These are phyloP conservation scores for Drusus annulatus DNA, from an alignment of 1,140 invertebrate species.

Conservation along the genomic window DNA sequence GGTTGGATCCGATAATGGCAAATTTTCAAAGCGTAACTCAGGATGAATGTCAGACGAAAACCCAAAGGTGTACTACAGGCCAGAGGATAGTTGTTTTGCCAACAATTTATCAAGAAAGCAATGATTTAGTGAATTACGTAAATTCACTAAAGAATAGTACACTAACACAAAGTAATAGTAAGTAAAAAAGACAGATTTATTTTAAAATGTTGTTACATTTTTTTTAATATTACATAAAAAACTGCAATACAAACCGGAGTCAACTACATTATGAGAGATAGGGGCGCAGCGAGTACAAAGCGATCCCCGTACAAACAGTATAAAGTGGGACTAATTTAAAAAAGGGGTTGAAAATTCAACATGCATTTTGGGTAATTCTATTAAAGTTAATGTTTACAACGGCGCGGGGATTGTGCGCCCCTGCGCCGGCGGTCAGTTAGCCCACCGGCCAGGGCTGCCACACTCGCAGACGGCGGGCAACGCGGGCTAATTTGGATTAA, in stretches of 20 bases:
- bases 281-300: background rate
- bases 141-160: too few relatives aligned
- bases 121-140: too few relatives aligned
- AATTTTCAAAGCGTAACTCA: conserved; percentile 3
- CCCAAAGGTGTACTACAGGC: too few relatives aligned
- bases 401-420: conserved; percentile 6
- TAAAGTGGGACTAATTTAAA: conserved; percentile 53
- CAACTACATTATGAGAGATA: background rate
- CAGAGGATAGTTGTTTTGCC: too few relatives aligned
- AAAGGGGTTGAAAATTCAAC: conserved; percentile 54
- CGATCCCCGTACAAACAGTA: conserved; percentile 23
- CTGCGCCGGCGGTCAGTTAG: conserved; percentile 2
- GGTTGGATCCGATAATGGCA: conserved; percentile 6
- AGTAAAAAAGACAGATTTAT: too few relatives aligned
- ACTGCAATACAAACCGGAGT: too few relatives aligned
- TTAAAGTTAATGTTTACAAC: conserved; percentile 53
- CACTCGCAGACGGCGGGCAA: background rate
- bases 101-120: too few relatives aligned
- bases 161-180: too few relatives aligned
- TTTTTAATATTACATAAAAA: background rate
- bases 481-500: conserved; percentile 15
- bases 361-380: conserved; percentile 57
- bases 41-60: background rate
- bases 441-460: conserved; percentile 6
- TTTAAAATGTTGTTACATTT: too few relatives aligned